Base-by-base conservation (phyloP, 2,113 vertebrate genomes). In the Apus apus region DNA sequence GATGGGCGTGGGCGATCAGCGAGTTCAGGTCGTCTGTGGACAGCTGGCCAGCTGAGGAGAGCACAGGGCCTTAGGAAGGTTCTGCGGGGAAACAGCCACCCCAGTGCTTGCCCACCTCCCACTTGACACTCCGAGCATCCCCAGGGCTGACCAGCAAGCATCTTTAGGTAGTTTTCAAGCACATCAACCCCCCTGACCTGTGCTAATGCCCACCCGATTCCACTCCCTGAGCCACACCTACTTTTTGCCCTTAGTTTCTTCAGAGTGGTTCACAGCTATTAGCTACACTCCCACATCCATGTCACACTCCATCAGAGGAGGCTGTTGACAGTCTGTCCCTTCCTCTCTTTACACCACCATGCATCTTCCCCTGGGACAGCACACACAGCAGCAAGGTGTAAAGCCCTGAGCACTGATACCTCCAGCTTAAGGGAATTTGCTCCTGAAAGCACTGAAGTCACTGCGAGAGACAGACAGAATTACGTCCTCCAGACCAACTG, bases 1-100 rank as follows among this genome's bases (percentile, higher is more conserved):
- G 99, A 91, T 99, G 99, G 1, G 99, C 99, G 0, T 99, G 99
- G 1, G 99, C 99, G 2, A 99, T 99, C 66, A 99, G 98, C 1
- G 99, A 98, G 51, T 99, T 99, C 48, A 99, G 97, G 94, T 99
- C 99, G 0, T 99, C 99, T 0, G 94, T 61, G 5, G 98, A 99
- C 61, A 99, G 90, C 93, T 98, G 98, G 40, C 98, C 99, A 11
- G 99, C 99, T 99, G 9, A 26, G 66, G 89, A 34, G 60, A 65
- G 96, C 29, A 84, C 29, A 4, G 23, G 25, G 15, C 1, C 0
- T 96, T 8, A 91, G 66, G 36, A 32, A 60, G 57, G 23, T 7
- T 7, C 23, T 57, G 38, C 7, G 38, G 48, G 46, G 72, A 60
- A 26, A 7, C 8, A 3, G 8, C 60, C 12, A 3, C 30, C 18